Conservation (phyloP, 1,140 invertebrate species). For the Wasmannia auropunctata region DNA sequence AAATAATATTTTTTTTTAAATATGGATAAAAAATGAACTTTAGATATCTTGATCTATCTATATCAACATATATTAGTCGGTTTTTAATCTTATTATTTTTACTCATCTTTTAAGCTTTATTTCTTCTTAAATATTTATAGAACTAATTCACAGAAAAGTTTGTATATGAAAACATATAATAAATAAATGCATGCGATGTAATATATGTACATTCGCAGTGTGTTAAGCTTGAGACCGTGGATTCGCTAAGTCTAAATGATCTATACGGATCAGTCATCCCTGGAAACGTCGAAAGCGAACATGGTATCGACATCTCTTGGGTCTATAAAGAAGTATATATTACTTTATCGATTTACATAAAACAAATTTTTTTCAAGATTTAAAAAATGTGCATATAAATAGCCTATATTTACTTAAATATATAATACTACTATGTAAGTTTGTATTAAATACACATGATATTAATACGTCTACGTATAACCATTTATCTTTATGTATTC, state of each 20-base stretch:
- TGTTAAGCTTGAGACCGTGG: not conserved
- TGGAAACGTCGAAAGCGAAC: not conserved
- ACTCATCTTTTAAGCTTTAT: not conserved
- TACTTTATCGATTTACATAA: not conserved
- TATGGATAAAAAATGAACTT: not conserved
- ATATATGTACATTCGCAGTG: too few species aligned
- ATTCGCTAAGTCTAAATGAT: not conserved
- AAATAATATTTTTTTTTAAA: not conserved
- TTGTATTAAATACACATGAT: not conserved
- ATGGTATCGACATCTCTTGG: constrained; percentile 36
- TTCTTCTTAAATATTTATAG: not conserved
- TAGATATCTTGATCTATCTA: not conserved
- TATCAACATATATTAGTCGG: not conserved
- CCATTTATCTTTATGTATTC: not conserved
- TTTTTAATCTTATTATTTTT: not conserved
- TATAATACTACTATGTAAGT: not conserved
- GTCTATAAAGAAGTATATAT: not conserved
- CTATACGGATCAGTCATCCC: too few species aligned
- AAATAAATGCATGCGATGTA: not conserved
- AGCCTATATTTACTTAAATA: not conserved
- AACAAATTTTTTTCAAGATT: not conserved
- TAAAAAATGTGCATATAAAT: not conserved
- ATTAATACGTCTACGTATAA: not conserved
- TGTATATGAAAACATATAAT: not conserved
- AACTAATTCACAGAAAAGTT: not conserved